These are phyloP conservation scores for Eubasilissa splendida DNA, from an alignment of 2,888 invertebrate species.

Conservation along the genomic window DNA sequence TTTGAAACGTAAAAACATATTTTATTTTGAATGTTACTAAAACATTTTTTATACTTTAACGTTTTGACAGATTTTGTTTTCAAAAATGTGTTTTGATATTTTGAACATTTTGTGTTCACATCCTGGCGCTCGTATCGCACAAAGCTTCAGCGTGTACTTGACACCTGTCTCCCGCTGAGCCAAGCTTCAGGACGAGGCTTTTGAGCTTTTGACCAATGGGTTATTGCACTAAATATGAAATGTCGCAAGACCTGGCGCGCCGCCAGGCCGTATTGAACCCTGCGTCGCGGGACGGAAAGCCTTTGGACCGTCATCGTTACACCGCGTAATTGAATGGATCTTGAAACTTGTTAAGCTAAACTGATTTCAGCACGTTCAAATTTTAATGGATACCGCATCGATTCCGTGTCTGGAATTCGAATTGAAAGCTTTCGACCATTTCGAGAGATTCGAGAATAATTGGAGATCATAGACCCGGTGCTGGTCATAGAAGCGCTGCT, in stretches of 20 bases:
- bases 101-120: too few species aligned
- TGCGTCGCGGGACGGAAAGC: background rate
- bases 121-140: too few species aligned
- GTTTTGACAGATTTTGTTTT: too few species aligned
- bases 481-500: background rate
- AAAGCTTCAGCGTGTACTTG: too few species aligned
- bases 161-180: too few species aligned
- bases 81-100: too few species aligned
- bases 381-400: conserved; percentile 55
- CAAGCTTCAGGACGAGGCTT: background rate
- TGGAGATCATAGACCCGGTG: conserved; percentile 42
- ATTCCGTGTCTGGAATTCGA: conserved; percentile 54
- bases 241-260: background rate
- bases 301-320: background rate
- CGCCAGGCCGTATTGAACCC: background rate
- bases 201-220: conserved; percentile 13
- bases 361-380: conserved; percentile 55
- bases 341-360: conserved; percentile 49
- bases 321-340: conserved; percentile 54
- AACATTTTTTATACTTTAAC: too few species aligned
- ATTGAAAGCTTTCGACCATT: conserved; percentile 53
- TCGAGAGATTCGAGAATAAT: conserved; percentile 47
- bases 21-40: too few species aligned
- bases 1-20: too few species aligned
- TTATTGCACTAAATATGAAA: background rate